Base-by-base conservation (phyloP, 2,888 invertebrate genomes). In the Melanophora roralis region DNA sequence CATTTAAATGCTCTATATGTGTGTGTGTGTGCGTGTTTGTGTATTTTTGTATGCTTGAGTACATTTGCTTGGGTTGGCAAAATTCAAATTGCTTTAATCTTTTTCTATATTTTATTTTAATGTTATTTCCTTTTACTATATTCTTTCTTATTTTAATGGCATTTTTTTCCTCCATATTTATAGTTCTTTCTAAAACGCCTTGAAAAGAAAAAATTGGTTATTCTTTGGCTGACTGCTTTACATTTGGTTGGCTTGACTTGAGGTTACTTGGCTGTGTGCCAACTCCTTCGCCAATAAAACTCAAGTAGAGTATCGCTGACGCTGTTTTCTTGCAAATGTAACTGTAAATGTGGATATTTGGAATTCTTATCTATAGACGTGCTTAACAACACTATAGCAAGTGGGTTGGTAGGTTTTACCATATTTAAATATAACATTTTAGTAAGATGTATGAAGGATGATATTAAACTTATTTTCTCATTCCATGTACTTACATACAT, bases 281-380 rank as follows among this genome's bases (percentile, higher is more conserved):
- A 80, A 68, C 57, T 83, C 80, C 85, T 86, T 85, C 82, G 67
- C 87, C 87, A 87, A 86, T 88, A 87, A 86, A 84, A 84, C 81
- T 68, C 67, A 74, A 67, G 62, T 40, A 43, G 21, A 21, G 16
- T 49, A 27, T 7, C 49, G 55, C 34, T 36, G 36, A 69, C 77
- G 69, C 34, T 12, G 43, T 19, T 64, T 68, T 14, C 73, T 69
- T 73, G 14, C 59, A 9, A 53, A 47, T 34, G 19, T 16, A 51
- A 27, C 14, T 59, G 36, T 36, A 43, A 43, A 4, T 47, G 47
- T 45, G 43, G 32, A 9, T 11, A 16, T 12, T 47, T 8, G 12
- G 32, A 21, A n/a, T 34, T 64, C 62, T 62, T 43, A 67, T 34
- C 59, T 21, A 16, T n/a, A 51, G 6, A 14, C 53, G 38, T 19